Conservation (phyloP, 2,888 invertebrate species). For the Parnassius orleans region DNA sequence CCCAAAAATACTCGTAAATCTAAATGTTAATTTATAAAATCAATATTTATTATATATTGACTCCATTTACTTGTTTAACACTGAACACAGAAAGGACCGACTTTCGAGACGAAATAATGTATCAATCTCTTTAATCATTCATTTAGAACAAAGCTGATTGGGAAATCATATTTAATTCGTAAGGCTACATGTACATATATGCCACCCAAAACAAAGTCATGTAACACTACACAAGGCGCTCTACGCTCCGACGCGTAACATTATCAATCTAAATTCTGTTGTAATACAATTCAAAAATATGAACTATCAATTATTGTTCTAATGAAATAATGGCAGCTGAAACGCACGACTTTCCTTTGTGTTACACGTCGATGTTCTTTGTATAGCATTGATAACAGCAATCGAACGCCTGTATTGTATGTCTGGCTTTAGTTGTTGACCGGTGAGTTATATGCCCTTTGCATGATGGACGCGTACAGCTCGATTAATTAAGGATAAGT, state of each 20-base stretch:
- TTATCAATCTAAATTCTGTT: conserved; percentile 61
- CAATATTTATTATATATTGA: too few relatives aligned
- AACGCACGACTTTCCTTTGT: conserved; percentile 54
- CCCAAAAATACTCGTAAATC: too few relatives aligned
- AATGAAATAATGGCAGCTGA: conserved; percentile 69
- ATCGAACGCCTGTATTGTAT: not conserved
- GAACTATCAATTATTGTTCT: conserved; percentile 71
- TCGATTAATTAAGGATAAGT: too few relatives aligned
- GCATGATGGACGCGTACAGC: too few relatives aligned
- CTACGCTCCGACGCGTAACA: conserved; percentile 51
- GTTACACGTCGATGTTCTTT: conserved; percentile 35
- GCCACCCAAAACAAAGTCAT: conserved; percentile 50
- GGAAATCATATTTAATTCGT: conserved; percentile 42
- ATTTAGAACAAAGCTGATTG: conserved; percentile 51
- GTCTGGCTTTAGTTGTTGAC: too few relatives aligned
- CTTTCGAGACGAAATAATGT: conserved; percentile 57
- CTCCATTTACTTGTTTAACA: not conserved
- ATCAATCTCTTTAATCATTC: conserved; percentile 59
- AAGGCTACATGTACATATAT: conserved; percentile 33
- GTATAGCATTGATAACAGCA: too few relatives aligned
- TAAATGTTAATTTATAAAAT: too few relatives aligned
- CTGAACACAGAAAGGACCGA: not conserved
- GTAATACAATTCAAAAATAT: conserved; percentile 57
- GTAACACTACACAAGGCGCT: conserved; percentile 33
- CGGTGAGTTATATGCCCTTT: too few relatives aligned